These are phyloP conservation scores for Ectropis crepuscularia DNA, from an alignment of 2,888 invertebrate species.

Conservation along the genomic window DNA sequence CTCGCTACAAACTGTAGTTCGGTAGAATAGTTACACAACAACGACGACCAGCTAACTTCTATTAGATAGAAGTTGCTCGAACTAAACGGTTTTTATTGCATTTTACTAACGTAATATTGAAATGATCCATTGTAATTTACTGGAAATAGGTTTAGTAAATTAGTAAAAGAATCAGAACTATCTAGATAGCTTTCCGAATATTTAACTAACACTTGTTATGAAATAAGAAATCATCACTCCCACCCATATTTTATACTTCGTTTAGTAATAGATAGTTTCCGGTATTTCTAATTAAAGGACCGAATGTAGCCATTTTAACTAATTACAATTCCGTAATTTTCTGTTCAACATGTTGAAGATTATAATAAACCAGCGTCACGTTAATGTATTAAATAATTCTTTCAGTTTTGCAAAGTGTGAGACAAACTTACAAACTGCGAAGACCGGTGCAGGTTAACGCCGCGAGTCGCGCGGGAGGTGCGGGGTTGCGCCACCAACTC, in stretches of 20 bases:
- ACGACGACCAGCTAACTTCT: slow-evolving; percentile 37
- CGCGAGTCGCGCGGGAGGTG: slow-evolving; percentile 21
- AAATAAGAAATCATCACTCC: no score
- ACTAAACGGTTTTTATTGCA: background rate
- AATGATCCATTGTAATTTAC: background rate
- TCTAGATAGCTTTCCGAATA: no score
- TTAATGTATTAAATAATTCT: slow-evolving; percentile 40
- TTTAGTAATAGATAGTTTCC: no score
- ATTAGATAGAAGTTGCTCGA: slow-evolving; percentile 12
- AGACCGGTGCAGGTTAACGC: slow-evolving; percentile 50
- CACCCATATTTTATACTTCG: no score
- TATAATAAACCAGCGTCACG: slow-evolving; percentile 35
- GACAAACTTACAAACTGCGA: slow-evolving; percentile 64
- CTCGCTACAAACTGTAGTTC: slow-evolving; percentile 52
- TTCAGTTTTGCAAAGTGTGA: slow-evolving; percentile 53
- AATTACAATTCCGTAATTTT: no score
- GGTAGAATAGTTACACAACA: slow-evolving; percentile 58
- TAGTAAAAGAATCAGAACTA: no score
- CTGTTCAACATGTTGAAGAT: no score
- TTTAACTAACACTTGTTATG: no score
- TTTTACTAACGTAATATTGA: background rate
- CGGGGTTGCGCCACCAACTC: slow-evolving; percentile 34
- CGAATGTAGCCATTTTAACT: no score
- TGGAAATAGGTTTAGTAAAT: background rate
- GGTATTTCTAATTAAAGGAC: no score